Percentiles rank a stretch among this genome's conserved stretches.
These are phyloP conservation scores for Agrochola macilenta DNA, from an alignment of 2,888 invertebrate species.

Conservation along the genomic window DNA sequence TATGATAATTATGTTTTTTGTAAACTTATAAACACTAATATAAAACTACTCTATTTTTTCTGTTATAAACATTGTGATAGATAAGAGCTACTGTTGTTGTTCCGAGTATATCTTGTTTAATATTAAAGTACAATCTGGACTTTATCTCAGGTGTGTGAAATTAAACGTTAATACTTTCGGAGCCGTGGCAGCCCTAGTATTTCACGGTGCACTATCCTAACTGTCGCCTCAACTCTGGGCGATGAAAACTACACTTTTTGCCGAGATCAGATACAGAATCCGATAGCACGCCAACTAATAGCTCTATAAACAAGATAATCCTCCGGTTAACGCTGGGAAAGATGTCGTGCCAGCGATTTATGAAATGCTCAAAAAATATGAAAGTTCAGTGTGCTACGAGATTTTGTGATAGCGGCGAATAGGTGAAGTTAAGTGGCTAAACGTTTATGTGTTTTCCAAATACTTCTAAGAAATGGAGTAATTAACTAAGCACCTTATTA, in stretches of 20 bases:
- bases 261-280: slow-evolving; percentile 83
- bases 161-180: not conserved
- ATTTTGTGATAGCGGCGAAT: slow-evolving; percentile 62
- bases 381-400: slow-evolving; percentile 62
- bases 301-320: slow-evolving; percentile 89
- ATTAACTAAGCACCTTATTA: slow-evolving; percentile 4
- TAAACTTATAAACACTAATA: slow-evolving; percentile 8
- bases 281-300: slow-evolving; percentile 86
- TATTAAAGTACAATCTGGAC: not conserved
- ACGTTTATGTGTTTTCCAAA: slow-evolving; percentile 35
- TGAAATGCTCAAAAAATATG: slow-evolving; percentile 73
- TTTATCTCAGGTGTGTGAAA: not conserved
- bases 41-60: not conserved
- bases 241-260: slow-evolving; percentile 88
- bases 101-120: not conserved
- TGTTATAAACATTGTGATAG: not conserved
- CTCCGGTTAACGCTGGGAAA: slow-evolving; percentile 83
- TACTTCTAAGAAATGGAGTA: slow-evolving; percentile 47
- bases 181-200: slow-evolving; percentile 69
- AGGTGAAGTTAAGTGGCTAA: slow-evolving; percentile 50
- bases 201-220: slow-evolving; percentile 64
- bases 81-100: not conserved
- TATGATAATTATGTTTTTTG: not conserved
- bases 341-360: slow-evolving; percentile 71
- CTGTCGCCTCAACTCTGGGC: slow-evolving; percentile 70